A percentile compares a stretch with the other conserved stretches of the same genome.
Conservation (phyloP, 35 echinoderm and acorn worm genomes). For the Lytechinus pictus region DNA sequence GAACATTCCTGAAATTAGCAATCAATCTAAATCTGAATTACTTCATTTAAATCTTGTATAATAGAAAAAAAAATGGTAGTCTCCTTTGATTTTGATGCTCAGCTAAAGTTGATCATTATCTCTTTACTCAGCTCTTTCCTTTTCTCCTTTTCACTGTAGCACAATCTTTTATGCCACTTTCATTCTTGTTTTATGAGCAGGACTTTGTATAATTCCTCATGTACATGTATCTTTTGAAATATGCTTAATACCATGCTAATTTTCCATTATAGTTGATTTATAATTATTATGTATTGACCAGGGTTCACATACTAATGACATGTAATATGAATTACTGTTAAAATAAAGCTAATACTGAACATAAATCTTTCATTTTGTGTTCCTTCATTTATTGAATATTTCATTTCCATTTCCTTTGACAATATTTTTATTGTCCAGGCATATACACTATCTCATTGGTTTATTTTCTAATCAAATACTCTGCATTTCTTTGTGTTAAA, state of each 20-base stretch:
- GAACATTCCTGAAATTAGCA: too few species aligned
- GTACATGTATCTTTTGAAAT: not conserved
- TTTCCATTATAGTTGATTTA: not conserved
- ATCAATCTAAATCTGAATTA: too few species aligned
- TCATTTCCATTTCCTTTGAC: not conserved
- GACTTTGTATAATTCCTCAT: not conserved
- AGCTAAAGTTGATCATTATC: too few species aligned
- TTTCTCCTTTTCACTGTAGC: too few species aligned
- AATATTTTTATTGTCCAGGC: too few species aligned
- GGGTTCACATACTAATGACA: not conserved
- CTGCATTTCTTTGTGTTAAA: too few species aligned
- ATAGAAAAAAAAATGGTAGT: too few species aligned
- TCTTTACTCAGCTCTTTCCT: too few species aligned
- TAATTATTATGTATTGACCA: not conserved
- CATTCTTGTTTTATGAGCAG: not conserved
- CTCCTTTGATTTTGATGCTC: too few species aligned
- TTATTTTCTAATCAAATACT: too few species aligned
- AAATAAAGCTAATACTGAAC: not conserved
- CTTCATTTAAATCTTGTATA: too few species aligned
- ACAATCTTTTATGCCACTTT: not conserved
- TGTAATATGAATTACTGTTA: not conserved
- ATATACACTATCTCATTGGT: too few species aligned
- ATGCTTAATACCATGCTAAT: not conserved
- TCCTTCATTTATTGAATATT: not conserved
- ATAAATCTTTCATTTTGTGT: not conserved